Evolutionary conservation across 2,113 vertebrate species (phyloP).

Genomic region (Chauna torquata): DNA sequence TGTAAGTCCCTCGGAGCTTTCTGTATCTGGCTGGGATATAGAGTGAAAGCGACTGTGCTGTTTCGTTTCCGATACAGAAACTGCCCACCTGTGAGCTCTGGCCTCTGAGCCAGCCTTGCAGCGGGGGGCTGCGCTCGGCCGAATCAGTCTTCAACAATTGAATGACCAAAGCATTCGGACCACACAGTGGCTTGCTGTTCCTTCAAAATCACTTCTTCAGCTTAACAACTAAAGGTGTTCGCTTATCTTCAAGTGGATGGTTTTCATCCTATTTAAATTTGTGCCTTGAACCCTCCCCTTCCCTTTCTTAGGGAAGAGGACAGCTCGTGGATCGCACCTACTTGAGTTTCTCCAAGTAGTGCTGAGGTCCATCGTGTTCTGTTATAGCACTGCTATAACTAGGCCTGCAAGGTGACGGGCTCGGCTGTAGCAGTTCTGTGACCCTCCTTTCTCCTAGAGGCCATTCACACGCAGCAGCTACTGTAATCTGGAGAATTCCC

Average conservation of each 20-base stretch:
- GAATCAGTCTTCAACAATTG: neutral
- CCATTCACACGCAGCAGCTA: rapidly evolving
- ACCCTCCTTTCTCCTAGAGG: neutral
- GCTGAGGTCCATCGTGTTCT: neutral
- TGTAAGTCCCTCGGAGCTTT: neutral
- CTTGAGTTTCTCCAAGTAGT: neutral
- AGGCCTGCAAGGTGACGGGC: neutral
- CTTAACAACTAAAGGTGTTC: neutral
- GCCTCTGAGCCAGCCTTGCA: neutral
- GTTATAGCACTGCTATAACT: no score
- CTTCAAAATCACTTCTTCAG: neutral
- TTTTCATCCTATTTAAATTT: neutral
- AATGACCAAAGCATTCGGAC: neutral
- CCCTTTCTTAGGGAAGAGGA: neutral
- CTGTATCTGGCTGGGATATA: neutral
- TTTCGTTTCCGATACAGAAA: rapidly evolving
- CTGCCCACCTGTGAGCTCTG: neutral
- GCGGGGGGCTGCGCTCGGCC: neutral
- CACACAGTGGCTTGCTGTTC: neutral
- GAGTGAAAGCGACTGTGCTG: neutral
- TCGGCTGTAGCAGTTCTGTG: neutral
- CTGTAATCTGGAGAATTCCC: neutral
- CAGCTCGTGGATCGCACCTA: neutral
- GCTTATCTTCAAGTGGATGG: neutral
- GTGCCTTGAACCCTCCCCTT: constrained; percentile 46